Conservation (phyloP, 2,113 vertebrate species). For the Romanogobio albipinnatus region DNA sequence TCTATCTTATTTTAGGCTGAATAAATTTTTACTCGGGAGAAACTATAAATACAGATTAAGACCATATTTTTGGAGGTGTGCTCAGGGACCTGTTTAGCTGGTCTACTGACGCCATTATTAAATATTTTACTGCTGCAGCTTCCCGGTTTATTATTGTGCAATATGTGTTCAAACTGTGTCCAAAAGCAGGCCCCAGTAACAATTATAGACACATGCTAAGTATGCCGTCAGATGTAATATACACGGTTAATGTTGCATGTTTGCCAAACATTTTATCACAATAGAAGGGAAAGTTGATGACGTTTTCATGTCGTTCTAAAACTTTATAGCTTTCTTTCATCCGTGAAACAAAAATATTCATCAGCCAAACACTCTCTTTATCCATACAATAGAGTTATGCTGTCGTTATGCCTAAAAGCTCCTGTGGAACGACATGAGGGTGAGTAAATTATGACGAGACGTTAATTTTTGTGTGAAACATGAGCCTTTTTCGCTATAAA, state of each 20-base stretch:
- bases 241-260: background rate
- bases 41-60: background rate
- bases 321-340: background rate
- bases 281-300: background rate
- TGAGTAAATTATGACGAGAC: background rate
- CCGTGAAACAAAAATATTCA: background rate
- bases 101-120: background rate
- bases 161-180: background rate
- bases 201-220: background rate
- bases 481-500: background rate
- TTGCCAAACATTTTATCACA: background rate
- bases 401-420: background rate
- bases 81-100: background rate
- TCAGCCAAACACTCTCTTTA: background rate
- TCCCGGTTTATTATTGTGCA: background rate
- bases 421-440: background rate
- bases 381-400: background rate
- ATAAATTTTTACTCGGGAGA: background rate
- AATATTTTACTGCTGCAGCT: background rate
- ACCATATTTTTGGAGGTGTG: background rate
- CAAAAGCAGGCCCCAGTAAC: background rate
- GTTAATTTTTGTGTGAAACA: background rate
- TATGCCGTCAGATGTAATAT: background rate
- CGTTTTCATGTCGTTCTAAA: background rate
- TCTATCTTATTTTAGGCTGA: background rate